phyloP scores from a whole-genome alignment of 2,888 invertebrate species.

The Diplazon laetatorius region DNA sequence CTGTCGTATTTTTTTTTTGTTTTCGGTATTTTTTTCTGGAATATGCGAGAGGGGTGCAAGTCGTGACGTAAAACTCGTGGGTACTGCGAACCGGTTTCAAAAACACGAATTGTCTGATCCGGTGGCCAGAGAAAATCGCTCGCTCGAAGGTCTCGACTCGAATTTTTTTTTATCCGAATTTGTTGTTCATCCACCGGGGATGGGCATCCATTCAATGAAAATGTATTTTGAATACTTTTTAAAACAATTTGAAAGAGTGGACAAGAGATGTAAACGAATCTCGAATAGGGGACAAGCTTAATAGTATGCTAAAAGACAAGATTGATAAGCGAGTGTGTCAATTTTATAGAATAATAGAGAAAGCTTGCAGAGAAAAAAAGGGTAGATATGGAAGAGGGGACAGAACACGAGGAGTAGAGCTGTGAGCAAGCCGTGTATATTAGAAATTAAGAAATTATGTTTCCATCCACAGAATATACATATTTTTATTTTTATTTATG shows the following conservation, averaged over 20 bases:
- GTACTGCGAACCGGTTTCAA: conserved; percentile 13
- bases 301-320: conserved; percentile 1
- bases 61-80: conserved; percentile 31
- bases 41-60: conserved; percentile 25
- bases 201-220: too few relatives aligned
- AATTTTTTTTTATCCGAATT: too few relatives aligned
- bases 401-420: neutral
- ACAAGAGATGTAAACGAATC: neutral
- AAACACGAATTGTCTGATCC: neutral
- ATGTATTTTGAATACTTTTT: too few relatives aligned
- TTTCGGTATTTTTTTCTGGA: conserved; percentile 15
- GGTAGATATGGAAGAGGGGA: neutral
- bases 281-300: neutral
- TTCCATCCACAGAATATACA: neutral
- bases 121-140: conserved; percentile 3
- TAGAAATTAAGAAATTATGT: too few relatives aligned
- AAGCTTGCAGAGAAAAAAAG: neutral
- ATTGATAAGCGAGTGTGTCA: neutral
- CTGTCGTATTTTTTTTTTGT: too few relatives aligned
- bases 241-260: neutral
- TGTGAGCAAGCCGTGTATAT: too few relatives aligned
- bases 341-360: conserved; percentile 16
- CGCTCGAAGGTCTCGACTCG: conserved; percentile 2
- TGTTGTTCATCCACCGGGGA: too few relatives aligned
- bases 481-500: too few relatives aligned